Base-by-base conservation (phyloP, 2,113 vertebrate genomes). In the Collichthys lucidus region DNA sequence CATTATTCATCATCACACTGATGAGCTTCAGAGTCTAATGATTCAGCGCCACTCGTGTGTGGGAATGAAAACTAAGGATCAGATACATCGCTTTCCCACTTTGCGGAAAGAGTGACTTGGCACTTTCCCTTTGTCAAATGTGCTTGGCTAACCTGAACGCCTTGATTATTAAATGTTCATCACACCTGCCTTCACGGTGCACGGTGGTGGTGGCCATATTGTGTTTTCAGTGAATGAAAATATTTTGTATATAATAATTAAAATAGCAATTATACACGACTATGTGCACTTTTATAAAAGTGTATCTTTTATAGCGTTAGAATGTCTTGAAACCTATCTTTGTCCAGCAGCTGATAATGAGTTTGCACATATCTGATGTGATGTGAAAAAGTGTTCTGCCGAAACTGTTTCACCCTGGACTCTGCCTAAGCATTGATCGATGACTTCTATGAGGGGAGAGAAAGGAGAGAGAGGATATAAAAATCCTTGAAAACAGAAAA, bases 1-100 rank as follows among this genome's bases (percentile, higher is more conserved):
- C 73, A 85, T 89, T 71, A 85, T 89, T 71, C 74, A 91, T 90
- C 91, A 87, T 62, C 64, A 68, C 60, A 31, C 17, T 81, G 89
- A 88, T 87, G 88, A 88, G 80, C 83, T 63, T 63, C 49, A 46
- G 29, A 35, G 19, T 79, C 60, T 35, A 63, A 79, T 69, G 9
- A 82, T 74, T 91, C 66, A 73, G 35, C 24, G 14, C n/a, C 19
- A 14, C 35, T 60, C 67, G 75, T 79, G 66, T 52, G 62, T 44
- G 3, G 19, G 42, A 61, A 68, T 74, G 71, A 88, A 63, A 82
- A 83, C 82, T 74, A 69, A 57, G 44, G 3, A 57, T 79, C 31
- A 24, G 19, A 79, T 61, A 19, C 50, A 63, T 35, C 49, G 59
- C 53, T 79, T 70, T 77, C 55, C 19, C 22, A 57, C 65, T 31